Evolutionary conservation across 2,888 invertebrate genomes (phyloP).

Genomic region (Limnephilus rhombicus): DNA sequence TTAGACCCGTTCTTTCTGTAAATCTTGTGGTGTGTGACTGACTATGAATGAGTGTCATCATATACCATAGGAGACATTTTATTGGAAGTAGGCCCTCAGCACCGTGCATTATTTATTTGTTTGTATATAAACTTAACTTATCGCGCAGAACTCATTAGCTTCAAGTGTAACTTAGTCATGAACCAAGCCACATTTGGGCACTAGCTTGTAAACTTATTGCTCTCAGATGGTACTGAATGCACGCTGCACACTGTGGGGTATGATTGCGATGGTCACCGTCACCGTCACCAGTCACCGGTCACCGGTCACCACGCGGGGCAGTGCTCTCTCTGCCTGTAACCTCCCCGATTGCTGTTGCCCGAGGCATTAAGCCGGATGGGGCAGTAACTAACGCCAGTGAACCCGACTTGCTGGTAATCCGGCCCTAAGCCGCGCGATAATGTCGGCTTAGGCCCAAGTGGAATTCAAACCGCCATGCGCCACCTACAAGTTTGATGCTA

Average conservation of each 20-base stretch:
- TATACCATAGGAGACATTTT: too few species aligned
- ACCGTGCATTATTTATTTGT: too few species aligned
- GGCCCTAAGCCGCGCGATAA: constrained; percentile 78
- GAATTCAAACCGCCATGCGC: constrained; percentile 42
- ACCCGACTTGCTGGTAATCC: constrained; percentile 75
- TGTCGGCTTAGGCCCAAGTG: constrained; percentile 68
- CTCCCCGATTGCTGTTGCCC: constrained; percentile 68
- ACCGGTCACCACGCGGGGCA: constrained; percentile 17
- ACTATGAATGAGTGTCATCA: too few species aligned
- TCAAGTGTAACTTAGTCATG: not conserved
- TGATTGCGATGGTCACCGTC: not conserved
- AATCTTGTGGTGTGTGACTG: too few species aligned
- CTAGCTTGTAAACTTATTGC: not conserved
- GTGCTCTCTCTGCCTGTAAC: constrained; percentile 7
- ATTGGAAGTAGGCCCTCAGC: too few species aligned
- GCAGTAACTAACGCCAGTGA: constrained; percentile 67
- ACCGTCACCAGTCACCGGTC: too few species aligned
- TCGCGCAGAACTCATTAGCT: not conserved
- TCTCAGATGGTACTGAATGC: not conserved
- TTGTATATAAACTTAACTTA: too few species aligned
- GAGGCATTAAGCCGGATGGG: constrained; percentile 73
- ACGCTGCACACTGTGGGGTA: not conserved
- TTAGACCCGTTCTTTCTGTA: too few species aligned
- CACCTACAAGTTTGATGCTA: constrained; percentile 24
- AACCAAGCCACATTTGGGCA: not conserved